Evolutionary conservation across 2,888 invertebrate genomes (phyloP), one percentile per base, ranked within the genome.

Genomic region (Octodonta nipae): DNA sequence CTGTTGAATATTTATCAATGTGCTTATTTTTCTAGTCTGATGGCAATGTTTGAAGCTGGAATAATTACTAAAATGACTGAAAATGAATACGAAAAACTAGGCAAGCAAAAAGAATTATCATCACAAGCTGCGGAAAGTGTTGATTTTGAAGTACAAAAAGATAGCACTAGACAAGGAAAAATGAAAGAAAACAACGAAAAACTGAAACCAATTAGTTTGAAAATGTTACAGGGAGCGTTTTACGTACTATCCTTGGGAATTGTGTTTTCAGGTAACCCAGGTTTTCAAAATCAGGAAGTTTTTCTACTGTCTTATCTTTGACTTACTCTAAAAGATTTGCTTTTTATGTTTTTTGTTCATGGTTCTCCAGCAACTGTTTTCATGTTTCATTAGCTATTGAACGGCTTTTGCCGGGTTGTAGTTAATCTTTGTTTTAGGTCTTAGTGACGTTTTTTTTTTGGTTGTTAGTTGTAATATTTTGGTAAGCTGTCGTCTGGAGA

Each of bases 61-160:
- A 80, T 82, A 28, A 58, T 81, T 31, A 73, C 75, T 0, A 81
- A 80, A 62, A 79, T 82, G 67, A 81, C 82, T 0, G 75, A 74
- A 43, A 75, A 75, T 32, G 82, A 82, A 50, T 82, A 81, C 51
- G 76, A 72, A 50, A 75, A 73, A 39, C 66, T 81, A 42, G 76
- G 76, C 37, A 63, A 75, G 64, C 64, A 62, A 42, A 63, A 60
- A 55, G 66, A 46, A 61, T 1, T 60, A n/a, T 55, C 55, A 12
- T 58, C 50, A 11, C 57, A 56, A 32, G 63, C 64, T n/a, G 53
- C 58, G 5, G 48, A 46, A 6, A 38, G 46, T 26, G 33, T 42
- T 16, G 38, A 41, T 5, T 36, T 40, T 12, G 48, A 49, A 32
- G 48, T 40, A 3, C 47, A 47, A 33, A 51, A 46, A 17, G 52